Evolutionary conservation across 2,797 vertebrate species (phyloP), one percentile per base, ranked within the genome.

Genomic region (Glossophaga mutica): DNA sequence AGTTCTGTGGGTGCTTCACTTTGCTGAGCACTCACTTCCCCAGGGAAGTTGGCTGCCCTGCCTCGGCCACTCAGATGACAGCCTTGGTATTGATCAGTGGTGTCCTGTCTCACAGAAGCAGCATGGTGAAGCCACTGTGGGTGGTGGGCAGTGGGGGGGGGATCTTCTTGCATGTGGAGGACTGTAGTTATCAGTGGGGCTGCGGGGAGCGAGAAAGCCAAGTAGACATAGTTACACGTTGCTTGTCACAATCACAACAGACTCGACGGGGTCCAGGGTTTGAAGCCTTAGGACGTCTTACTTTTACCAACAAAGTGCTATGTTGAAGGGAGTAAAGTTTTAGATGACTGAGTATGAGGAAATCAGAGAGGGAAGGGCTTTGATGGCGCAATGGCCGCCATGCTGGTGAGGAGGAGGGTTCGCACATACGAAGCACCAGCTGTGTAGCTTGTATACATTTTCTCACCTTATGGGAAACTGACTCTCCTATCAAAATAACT

Each of bases 11-110:
- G 42, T 37, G 50, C 71, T 65, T 55, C 9, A 68, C 70, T 67
- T 68, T 57, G 50, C 76, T 57, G 83, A 94, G 83, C 15, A 50
- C 34, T 59, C 18, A n/a, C 14, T 89, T 96, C 44, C 59, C 73
- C 26, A 57, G 76, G 71, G 70, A 93, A 67, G 65, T 11, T 57
- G 4, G 48, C 16, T 57, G 32, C 44, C 55, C 16, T 3, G 1
- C 15, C 39, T 24, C 0, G 6, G n/a, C 48, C 68, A 29, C 94
- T 78, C 62, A 7, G 12, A 76, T 50, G 74, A 71, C 9, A 11
- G 7, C 59, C 32, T 59, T 22, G 18, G 11, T 52, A 39, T 85
- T 24, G 70, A 93, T 74, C 37, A 22, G 6, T 21, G 8, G 16
- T 5, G 29, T 48, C 48, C 48, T 18, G 71, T 71, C 86, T 94